Conservation (phyloP, 1,140 invertebrate genomes). For the Rhizoglyphus robini region DNA sequence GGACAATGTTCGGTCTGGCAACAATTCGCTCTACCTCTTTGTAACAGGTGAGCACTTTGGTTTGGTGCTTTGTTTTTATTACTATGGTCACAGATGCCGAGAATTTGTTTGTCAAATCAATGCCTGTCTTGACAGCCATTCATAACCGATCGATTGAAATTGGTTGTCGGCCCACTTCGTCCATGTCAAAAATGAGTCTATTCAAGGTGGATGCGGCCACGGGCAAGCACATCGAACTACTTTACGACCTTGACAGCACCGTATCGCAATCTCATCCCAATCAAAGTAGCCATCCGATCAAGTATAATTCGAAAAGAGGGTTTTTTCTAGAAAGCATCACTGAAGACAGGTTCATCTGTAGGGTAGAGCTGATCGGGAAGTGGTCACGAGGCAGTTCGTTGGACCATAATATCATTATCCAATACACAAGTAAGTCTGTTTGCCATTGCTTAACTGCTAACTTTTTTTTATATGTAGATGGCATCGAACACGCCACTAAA, state of each 20-base stretch:
- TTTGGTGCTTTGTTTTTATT: background rate
- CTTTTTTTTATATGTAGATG: constrained; percentile 2
- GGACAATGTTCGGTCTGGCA: background rate
- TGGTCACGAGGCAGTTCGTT: background rate
- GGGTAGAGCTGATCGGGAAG: background rate
- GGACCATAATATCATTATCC: constrained; percentile 5
- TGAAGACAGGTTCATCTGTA: constrained; percentile 1
- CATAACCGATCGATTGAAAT: background rate
- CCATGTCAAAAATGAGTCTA: background rate
- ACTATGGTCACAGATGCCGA: background rate
- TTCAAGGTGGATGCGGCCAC: background rate
- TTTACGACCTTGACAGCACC: background rate
- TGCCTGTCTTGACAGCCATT: background rate
- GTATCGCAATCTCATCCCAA: too few species aligned
- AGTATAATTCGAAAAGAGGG: background rate
- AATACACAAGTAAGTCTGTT: constrained; percentile 2
- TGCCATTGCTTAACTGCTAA: too few species aligned
- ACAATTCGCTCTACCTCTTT: background rate
- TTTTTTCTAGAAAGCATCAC: background rate
- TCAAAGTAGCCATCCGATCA: too few species aligned
- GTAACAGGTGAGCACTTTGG: constrained; percentile 9
- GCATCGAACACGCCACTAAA: constrained; percentile 2
- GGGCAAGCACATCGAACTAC: background rate
- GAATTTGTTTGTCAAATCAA: constrained; percentile 3
- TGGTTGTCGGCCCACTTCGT: background rate